Conservation (phyloP, 2,113 vertebrate species). For the Neogale vison region DNA sequence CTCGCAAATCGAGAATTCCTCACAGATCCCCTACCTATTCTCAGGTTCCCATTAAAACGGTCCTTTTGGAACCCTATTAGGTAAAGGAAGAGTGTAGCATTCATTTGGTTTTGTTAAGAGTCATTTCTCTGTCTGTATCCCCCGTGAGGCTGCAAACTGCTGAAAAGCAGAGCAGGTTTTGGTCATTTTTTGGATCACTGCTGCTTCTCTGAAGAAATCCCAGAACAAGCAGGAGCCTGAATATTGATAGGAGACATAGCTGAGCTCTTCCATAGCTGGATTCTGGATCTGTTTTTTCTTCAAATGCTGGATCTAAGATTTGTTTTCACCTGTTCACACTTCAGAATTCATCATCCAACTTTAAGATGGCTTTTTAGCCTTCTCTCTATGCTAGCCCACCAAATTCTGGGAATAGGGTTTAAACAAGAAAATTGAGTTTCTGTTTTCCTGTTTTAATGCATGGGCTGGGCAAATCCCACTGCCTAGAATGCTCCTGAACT, state of each 20-base stretch:
- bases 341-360: neutral
- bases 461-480: neutral
- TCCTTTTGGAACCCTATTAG: neutral
- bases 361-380: neutral
- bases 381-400: neutral
- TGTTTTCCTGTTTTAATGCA: neutral
- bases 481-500: neutral
- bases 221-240: neutral
- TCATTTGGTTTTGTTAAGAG: neutral
- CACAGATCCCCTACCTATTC: neutral
- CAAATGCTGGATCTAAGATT: neutral
- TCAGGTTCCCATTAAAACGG: neutral
- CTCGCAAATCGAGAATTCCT: neutral
- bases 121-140: neutral
- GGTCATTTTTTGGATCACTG: neutral
- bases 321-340: neutral
- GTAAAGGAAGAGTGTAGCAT: neutral
- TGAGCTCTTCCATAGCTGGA: neutral
- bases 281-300: neutral
- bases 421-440: slow-evolving; percentile 13
- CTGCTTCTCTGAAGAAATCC: neutral
- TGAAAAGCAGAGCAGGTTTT: neutral
- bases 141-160: neutral
- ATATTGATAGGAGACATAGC: neutral
- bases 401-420: neutral